Evolutionary conservation across 2,113 vertebrate genomes (phyloP).

Genomic region (Menura novaehollandiae): DNA sequence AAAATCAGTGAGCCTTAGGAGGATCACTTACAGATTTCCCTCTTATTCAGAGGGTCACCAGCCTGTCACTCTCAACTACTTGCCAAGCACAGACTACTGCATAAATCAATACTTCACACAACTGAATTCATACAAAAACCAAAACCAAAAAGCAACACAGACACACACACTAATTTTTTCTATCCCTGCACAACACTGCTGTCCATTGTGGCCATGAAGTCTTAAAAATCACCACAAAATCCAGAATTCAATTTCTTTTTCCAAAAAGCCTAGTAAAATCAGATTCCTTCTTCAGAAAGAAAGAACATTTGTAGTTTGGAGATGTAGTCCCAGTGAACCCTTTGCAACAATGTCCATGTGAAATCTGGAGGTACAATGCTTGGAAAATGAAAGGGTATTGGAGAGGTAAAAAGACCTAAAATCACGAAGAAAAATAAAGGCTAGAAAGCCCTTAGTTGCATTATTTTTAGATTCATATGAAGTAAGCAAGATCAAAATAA

Average conservation of each 20-base stretch:
- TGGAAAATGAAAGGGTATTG: background rate
- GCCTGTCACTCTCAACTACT: background rate
- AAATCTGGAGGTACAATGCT: background rate
- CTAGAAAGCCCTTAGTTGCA: background rate
- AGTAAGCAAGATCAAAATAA: background rate
- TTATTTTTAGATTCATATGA: background rate
- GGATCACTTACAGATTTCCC: background rate
- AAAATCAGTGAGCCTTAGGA: background rate
- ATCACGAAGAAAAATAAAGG: background rate
- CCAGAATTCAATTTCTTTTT: background rate
- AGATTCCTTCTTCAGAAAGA: background rate
- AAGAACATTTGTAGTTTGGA: background rate
- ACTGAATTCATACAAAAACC: background rate
- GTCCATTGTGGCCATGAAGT: background rate
- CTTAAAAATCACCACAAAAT: background rate
- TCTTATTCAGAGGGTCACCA: background rate
- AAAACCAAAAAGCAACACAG: background rate
- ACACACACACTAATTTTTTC: background rate
- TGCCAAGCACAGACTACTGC: background rate
- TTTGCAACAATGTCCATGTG: background rate
- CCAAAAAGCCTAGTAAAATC: background rate
- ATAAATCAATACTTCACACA: background rate
- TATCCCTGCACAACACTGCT: background rate
- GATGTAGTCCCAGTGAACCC: background rate
- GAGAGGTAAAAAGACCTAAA: background rate